phyloP scores from a whole-genome alignment of 2,888 invertebrate species.

The Phymatocera aterrima region DNA sequence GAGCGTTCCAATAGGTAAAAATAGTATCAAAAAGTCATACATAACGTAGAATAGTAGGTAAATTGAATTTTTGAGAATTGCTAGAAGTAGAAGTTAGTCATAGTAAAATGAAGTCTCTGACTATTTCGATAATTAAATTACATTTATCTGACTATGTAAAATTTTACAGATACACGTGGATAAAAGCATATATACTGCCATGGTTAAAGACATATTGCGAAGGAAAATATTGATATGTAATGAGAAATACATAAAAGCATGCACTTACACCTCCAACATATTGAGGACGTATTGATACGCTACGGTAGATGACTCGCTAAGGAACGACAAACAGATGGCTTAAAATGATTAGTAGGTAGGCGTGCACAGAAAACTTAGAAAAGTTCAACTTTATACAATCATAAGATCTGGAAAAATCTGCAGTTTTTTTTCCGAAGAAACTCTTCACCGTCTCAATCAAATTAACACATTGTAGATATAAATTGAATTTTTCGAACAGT shows the following conservation, averaged over 20 bases:
- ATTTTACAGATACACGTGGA: not conserved
- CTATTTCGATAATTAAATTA: not conserved
- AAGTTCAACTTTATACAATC: not conserved
- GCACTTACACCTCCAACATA: slow-evolving; percentile 70
- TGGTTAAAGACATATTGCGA: slow-evolving; percentile 2
- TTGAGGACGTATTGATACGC: slow-evolving; percentile 67
- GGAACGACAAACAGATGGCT: slow-evolving; percentile 62
- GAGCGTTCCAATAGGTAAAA: not conserved
- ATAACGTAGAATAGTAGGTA: not conserved
- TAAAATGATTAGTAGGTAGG: slow-evolving; percentile 1
- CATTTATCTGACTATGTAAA: not conserved
- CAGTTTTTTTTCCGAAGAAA: not conserved
- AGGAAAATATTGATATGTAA: slow-evolving; percentile 47
- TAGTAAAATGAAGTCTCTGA: not conserved
- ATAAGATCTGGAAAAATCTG: not conserved
- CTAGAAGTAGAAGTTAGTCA: not conserved
- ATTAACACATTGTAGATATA: not conserved
- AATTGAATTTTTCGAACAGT: not conserved
- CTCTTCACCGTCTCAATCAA: no score
- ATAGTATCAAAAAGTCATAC: not conserved
- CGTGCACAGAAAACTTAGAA: not conserved
- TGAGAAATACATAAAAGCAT: slow-evolving; percentile 65
- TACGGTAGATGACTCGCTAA: slow-evolving; percentile 71
- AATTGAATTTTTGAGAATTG: not conserved
- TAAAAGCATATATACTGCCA: not conserved